Percentiles rank a stretch among this genome's conserved stretches.
Conservation (phyloP, 2,113 vertebrate species). For the Hassar affinis region DNA sequence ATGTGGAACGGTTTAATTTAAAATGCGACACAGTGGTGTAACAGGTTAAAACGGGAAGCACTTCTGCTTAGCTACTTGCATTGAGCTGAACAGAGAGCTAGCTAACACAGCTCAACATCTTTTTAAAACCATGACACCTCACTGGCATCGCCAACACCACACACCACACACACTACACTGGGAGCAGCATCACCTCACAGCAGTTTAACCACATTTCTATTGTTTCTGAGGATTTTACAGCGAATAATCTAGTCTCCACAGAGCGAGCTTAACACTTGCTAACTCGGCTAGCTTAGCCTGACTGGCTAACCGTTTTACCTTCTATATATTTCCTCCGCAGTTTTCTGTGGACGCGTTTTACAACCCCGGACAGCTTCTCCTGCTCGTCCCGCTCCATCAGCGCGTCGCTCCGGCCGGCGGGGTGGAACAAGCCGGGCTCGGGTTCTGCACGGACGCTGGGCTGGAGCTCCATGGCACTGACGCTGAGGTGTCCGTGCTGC, state of each 20-base stretch:
- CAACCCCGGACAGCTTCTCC: slow-evolving; percentile 91
- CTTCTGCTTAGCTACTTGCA: neutral
- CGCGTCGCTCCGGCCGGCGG: slow-evolving; percentile 56
- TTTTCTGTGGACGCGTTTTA: slow-evolving; percentile 91
- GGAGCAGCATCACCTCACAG: too few species aligned
- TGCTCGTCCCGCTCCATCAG: slow-evolving; percentile 77
- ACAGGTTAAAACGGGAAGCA: slow-evolving; percentile 3
- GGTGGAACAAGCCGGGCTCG: slow-evolving; percentile 50
- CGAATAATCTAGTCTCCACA: neutral
- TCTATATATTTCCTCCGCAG: slow-evolving; percentile 95
- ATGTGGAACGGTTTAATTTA: neutral
- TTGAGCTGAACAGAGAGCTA: neutral
- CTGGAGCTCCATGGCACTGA: slow-evolving; percentile 66
- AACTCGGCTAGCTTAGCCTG: neutral
- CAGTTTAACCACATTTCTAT: neutral
- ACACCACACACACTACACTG: neutral
- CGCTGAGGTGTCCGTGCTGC: slow-evolving; percentile 28
- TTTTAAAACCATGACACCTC: neutral
- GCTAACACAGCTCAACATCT: too few species aligned
- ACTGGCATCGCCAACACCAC: neutral
- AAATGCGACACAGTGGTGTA: neutral
- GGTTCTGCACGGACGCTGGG: slow-evolving; percentile 62
- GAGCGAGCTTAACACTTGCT: neutral
- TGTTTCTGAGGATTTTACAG: neutral
- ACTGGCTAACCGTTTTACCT: slow-evolving; percentile 68